Conservation (phyloP, 2,888 invertebrate species). For the Itoplectis maculator region DNA sequence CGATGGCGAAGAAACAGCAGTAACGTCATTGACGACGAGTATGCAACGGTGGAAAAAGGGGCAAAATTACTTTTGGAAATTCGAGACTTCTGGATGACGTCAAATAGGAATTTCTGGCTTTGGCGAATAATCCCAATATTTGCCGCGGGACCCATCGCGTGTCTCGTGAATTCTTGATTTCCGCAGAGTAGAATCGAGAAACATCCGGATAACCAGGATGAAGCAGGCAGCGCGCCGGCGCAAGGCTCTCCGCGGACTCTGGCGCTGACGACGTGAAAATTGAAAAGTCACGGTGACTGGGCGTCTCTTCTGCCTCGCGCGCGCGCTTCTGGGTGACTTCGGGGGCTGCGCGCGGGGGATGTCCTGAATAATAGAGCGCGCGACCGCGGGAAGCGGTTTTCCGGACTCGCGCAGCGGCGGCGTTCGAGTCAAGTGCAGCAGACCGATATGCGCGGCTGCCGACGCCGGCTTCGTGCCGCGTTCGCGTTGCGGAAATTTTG, state of each 20-base stretch:
- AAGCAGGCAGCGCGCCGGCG: too few relatives aligned
- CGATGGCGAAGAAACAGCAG: too few relatives aligned
- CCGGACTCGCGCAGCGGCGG: slow-evolving; percentile 13
- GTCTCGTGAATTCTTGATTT: background rate
- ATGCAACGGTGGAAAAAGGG: too few relatives aligned
- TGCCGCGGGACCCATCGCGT: background rate
- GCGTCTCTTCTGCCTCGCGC: slow-evolving; percentile 9
- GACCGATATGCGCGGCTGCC: slow-evolving; percentile 19
- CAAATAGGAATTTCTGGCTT: background rate
- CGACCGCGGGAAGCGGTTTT: slow-evolving; percentile 2
- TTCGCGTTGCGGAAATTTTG: slow-evolving; percentile 74
- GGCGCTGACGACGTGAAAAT: slow-evolving; percentile 31
- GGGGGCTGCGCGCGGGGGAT: background rate
- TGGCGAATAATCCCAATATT: background rate
- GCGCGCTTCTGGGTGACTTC: slow-evolving; percentile 11
- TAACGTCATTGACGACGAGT: too few relatives aligned
- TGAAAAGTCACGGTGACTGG: slow-evolving; percentile 40
- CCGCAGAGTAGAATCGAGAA: background rate
- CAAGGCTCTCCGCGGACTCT: background rate
- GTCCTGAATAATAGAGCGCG: slow-evolving; percentile 43
- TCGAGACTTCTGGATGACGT: background rate
- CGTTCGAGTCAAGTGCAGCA: slow-evolving; percentile 39
- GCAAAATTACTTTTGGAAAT: too few relatives aligned
- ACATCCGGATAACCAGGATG: background rate
- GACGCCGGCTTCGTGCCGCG: slow-evolving; percentile 17